These are phyloP conservation scores for Chiropotes sagulatus DNA, from an alignment of 2,797 vertebrate species.

Conservation along the genomic window DNA sequence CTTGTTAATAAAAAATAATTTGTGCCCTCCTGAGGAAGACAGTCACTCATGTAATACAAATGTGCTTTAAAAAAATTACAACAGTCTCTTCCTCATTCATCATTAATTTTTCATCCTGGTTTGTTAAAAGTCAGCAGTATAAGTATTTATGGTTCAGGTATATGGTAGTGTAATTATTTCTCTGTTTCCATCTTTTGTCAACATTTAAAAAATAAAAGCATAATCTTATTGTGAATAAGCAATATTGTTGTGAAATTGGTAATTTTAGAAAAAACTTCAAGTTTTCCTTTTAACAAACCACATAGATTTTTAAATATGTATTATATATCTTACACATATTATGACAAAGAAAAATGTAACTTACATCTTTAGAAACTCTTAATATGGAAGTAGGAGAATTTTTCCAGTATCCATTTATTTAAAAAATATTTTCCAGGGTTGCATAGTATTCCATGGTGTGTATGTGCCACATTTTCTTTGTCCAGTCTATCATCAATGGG, in stretches of 20 bases:
- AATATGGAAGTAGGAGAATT: not conserved
- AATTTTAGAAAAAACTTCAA: not conserved
- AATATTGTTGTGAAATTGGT: not conserved
- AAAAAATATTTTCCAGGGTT: not conserved
- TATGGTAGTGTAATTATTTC: conserved; percentile 41
- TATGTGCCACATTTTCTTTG: no score
- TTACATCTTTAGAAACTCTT: not conserved
- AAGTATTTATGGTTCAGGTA: conserved; percentile 20
- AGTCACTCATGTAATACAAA: conserved; percentile 30
- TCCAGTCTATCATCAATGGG: no score
- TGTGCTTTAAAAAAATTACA: conserved; percentile 48
- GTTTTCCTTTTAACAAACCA: not conserved
- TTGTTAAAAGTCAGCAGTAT: conserved; percentile 58
- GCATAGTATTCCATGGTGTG: no score
- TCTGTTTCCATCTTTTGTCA: not conserved
- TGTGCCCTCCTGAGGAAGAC: conserved; percentile 32
- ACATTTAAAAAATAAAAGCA: not conserved
- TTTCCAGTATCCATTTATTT: not conserved
- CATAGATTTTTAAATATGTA: not conserved
- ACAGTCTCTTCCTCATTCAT: not conserved
- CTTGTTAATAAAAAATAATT: conserved; percentile 59
- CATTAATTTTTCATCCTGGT: conserved; percentile 58
- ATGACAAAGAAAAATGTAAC: not conserved
- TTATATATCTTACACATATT: not conserved
- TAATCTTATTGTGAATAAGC: not conserved